phyloP scores from a whole-genome alignment of 2,113 vertebrate genomes.

The Ia io region DNA sequence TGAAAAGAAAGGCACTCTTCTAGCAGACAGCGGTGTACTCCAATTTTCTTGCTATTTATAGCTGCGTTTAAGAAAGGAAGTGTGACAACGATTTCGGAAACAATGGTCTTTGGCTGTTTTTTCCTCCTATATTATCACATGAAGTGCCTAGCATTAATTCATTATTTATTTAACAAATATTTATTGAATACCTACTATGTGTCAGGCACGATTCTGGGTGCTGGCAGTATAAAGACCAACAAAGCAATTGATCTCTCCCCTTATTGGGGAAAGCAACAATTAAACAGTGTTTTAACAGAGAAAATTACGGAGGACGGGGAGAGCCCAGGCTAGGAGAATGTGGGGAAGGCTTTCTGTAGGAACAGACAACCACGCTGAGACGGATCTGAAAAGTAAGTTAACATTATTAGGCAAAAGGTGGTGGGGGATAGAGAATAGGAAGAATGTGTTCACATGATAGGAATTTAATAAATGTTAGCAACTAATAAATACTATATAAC shows the following conservation, averaged over 20 bases:
- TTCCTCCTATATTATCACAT: not conserved
- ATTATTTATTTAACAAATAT: not conserved
- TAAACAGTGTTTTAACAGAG: not conserved
- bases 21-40: not conserved
- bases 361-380: not conserved
- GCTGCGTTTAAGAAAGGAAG: constrained; percentile 4
- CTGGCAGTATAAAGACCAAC: not conserved
- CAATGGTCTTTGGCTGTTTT: not conserved
- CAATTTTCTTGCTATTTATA: constrained; percentile 16
- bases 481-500: not conserved
- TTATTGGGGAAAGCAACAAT: not conserved
- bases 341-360: not conserved
- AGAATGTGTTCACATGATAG: not conserved
- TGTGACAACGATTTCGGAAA: not conserved
- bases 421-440: not conserved
- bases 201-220: not conserved
- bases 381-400: not conserved
- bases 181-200: not conserved
- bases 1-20: accelerated
- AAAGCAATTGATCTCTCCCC: not conserved
- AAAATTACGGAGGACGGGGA: not conserved
- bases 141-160: not conserved
- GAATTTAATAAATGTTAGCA: not conserved
- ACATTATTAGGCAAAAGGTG: not conserved
- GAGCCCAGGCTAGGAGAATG: not conserved